Percentiles rank a stretch among this genome's conserved stretches.
These are phyloP conservation scores for Macropodus opercularis DNA, from an alignment of 2,797 vertebrate species.

Conservation along the genomic window DNA sequence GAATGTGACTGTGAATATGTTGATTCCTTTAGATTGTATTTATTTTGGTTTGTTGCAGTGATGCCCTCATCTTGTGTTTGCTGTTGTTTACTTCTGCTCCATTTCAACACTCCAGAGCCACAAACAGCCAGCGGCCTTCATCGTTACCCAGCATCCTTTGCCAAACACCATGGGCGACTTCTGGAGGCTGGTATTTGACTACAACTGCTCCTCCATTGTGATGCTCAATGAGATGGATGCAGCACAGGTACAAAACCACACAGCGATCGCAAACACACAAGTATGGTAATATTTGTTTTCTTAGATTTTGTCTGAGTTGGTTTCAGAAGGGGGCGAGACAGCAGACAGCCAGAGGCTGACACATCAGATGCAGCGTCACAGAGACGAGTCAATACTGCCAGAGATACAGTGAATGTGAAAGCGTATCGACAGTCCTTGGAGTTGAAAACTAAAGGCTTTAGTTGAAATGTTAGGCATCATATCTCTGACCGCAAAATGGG, in stretches of 20 bases:
- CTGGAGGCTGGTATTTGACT: slow-evolving; percentile 98
- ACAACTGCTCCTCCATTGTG: slow-evolving; percentile 97
- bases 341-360: slow-evolving; percentile 4
- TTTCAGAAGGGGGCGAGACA: not conserved
- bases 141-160: slow-evolving; percentile 96
- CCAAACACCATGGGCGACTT: slow-evolving; percentile 97
- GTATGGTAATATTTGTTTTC: not conserved
- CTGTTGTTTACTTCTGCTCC: slow-evolving; percentile 2
- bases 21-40: not conserved
- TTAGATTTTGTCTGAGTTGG: not conserved
- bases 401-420: slow-evolving; percentile 14
- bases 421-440: slow-evolving; percentile 12
- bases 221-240: slow-evolving; percentile 99
- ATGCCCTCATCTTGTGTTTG: not conserved
- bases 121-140: slow-evolving; percentile 97
- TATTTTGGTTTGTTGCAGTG: not conserved
- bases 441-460: not conserved
- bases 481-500: not conserved
- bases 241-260: slow-evolving; percentile 83
- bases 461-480: not conserved
- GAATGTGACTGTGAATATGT: not conserved
- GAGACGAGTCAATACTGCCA: slow-evolving; percentile 1
- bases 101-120: slow-evolving; percentile 84
- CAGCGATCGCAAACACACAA: not conserved
- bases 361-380: slow-evolving; percentile 5